Evolutionary conservation across 92 coral and sea anemone genomes (phyloP).

Genomic region (Virgularia gustaviana): DNA sequence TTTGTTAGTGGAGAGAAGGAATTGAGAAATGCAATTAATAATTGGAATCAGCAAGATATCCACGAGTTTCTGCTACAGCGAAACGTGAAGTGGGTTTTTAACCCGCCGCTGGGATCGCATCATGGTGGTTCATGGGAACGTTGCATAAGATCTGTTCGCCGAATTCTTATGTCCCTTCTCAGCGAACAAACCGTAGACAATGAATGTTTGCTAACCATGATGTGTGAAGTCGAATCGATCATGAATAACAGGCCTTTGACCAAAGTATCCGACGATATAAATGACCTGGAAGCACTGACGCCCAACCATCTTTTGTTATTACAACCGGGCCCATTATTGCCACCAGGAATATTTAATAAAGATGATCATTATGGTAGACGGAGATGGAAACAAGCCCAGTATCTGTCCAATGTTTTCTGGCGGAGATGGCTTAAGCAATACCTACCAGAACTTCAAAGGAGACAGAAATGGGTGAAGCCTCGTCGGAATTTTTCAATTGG

Average conservation of each 20-base stretch:
- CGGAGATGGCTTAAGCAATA: background rate
- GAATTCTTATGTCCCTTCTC: too few relatives aligned
- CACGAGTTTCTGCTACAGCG: conserved; percentile 43
- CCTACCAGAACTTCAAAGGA: background rate
- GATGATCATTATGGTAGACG: background rate
- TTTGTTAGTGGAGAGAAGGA: conserved; percentile 56
- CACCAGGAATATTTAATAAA: background rate
- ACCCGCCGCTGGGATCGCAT: conserved; percentile 56
- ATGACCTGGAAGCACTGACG: too few relatives aligned
- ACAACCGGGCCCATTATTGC: background rate
- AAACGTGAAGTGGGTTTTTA: conserved; percentile 48
- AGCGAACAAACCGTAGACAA: too few relatives aligned
- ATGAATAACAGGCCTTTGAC: background rate
- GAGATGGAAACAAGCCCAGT: background rate
- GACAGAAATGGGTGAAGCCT: background rate
- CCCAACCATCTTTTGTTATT: background rate
- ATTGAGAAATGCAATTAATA: conserved; percentile 49
- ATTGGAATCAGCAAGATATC: conserved; percentile 48
- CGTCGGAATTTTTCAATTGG: background rate
- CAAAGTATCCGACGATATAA: background rate
- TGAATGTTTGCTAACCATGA: too few relatives aligned
- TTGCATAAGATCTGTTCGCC: conserved; percentile 50
- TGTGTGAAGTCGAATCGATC: too few relatives aligned
- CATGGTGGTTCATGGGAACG: conserved; percentile 27
- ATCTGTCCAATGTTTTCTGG: background rate